These are phyloP conservation scores for Seladonia tumulorum DNA, from an alignment of 2,888 invertebrate genomes.

Conservation along the genomic window DNA sequence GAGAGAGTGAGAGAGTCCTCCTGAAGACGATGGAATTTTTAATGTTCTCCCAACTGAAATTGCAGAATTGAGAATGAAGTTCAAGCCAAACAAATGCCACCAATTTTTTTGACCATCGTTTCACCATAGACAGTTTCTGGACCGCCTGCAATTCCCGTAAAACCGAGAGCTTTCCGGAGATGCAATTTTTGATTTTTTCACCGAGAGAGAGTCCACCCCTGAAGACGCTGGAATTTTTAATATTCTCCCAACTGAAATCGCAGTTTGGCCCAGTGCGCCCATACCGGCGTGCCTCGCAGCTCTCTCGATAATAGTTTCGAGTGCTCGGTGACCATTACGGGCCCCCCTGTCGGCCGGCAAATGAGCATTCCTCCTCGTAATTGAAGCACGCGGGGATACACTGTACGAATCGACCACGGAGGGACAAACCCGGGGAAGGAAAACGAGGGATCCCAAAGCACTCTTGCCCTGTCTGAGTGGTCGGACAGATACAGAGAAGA, in stretches of 20 bases:
- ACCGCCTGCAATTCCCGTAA: too few species aligned
- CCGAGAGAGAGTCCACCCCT: too few species aligned
- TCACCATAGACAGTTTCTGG: too few species aligned
- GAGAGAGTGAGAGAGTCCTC: too few species aligned
- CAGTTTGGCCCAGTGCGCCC: neutral
- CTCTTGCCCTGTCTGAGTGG: constrained; percentile 77
- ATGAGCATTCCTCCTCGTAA: constrained; percentile 82
- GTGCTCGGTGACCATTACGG: constrained; percentile 79
- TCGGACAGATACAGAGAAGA: constrained; percentile 57
- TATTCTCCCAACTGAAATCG: neutral
- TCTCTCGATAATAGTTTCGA: constrained; percentile 79
- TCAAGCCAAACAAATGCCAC: too few species aligned
- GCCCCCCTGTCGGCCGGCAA: constrained; percentile 77
- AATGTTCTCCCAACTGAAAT: too few species aligned
- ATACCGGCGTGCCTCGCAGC: constrained; percentile 22
- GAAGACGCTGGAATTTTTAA: too few species aligned
- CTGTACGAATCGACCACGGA: constrained; percentile 48
- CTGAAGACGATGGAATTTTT: too few species aligned
- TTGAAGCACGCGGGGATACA: constrained; percentile 78
- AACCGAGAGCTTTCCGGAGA: too few species aligned
- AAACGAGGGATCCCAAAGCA: constrained; percentile 71
- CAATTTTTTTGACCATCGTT: too few species aligned
- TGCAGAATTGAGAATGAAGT: too few species aligned
- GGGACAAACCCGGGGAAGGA: constrained; percentile 47
- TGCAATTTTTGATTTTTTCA: too few species aligned